Base-by-base conservation (phyloP, 2,888 invertebrate genomes). In the Euplexia lucipara region DNA sequence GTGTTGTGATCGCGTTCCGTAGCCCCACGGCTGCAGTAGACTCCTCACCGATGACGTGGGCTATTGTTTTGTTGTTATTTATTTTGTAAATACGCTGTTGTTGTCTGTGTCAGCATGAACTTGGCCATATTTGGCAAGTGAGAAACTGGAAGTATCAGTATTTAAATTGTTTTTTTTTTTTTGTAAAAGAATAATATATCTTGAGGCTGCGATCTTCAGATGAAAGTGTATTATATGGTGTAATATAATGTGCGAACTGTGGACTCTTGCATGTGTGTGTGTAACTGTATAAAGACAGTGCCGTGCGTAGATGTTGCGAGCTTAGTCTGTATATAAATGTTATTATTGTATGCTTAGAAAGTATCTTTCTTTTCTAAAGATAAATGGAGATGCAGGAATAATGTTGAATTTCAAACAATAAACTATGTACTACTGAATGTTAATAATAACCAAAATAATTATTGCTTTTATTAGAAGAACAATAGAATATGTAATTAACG, bases 291-390 rank as follows among this genome's bases (percentile, higher is more conserved):
- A 81, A 78, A 68, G 64, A 80, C 67, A 79, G 86, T 88, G 86
- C 78, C 79, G 86, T 90, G 88, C 87, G 86, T 88, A 88, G 87
- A 73, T 85, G 85, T 86, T 81, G 84, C 85, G 90, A 93, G 91
- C 91, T 92, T 92, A 91, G 91, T 89, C 81, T 92, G 92, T 93
- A 92, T 78, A 93, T 92, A 92, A 86, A 90, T 89, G 88, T 92
- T 90, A 89, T 83, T 81, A 82, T 71, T 85, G 86, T 92, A 91
- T 90, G 91, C 89, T 86, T 92, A 91, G 88, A 85, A 81, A 87
- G 85, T 85, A 83, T 81, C 81, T 88, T 89, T 86, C 76, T 85
- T 86, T 89, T 85, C 74, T 82, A 81, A 73, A 81, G 83, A 81
- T 78, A 78, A 80, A 58, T 75, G 80, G 81, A 84, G 85, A 83